A percentile compares a stretch with the other conserved stretches of the same genome.
These are phyloP conservation scores for Poeciliopsis turrubarensis DNA, from an alignment of 2,113 vertebrate species.

Conservation along the genomic window DNA sequence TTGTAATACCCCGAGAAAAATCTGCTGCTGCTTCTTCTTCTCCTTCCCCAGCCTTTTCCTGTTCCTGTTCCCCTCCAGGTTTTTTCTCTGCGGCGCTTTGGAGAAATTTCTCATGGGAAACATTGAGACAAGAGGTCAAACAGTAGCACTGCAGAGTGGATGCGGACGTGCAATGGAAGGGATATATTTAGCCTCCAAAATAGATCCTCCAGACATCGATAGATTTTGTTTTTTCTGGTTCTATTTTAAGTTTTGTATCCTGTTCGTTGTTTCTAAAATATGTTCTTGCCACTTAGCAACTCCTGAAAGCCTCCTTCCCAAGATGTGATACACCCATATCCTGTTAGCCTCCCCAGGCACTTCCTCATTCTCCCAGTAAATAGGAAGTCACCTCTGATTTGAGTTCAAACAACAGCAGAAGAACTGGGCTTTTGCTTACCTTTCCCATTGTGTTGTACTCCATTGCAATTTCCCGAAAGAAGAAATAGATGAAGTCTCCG, in stretches of 20 bases:
- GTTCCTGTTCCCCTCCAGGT: constrained; percentile 5
- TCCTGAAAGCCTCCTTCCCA: constrained; percentile 60
- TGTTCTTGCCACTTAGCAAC: constrained; percentile 53
- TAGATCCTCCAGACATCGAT: constrained; percentile 58
- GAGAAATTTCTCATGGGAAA: constrained; percentile 44
- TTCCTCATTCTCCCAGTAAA: constrained; percentile 64
- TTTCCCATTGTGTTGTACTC: constrained; percentile 99
- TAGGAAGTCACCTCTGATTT: constrained; percentile 75
- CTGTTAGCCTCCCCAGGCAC: constrained; percentile 74
- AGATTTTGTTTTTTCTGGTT: constrained; percentile 34
- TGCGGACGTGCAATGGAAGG: constrained; percentile 40
- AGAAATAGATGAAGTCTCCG: constrained; percentile 97
- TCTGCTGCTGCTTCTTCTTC: constrained; percentile 1
- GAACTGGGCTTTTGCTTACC: constrained; percentile 79
- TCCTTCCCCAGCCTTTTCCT: background rate
- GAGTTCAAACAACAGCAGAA: constrained; percentile 57
- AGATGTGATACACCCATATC: constrained; percentile 71
- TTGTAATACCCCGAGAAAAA: constrained; percentile 31
- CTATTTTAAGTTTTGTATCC: constrained; percentile 74
- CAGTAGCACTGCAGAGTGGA: constrained; percentile 21
- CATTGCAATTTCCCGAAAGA: constrained; percentile 98
- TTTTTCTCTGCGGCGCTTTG: constrained; percentile 28
- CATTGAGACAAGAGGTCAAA: constrained; percentile 46
- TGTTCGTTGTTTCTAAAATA: constrained; percentile 59
- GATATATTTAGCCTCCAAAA: constrained; percentile 70